Conservation (phyloP, 37 sponge, comb jelly and placozoan species). For the Cliona cf. orientalis region DNA sequence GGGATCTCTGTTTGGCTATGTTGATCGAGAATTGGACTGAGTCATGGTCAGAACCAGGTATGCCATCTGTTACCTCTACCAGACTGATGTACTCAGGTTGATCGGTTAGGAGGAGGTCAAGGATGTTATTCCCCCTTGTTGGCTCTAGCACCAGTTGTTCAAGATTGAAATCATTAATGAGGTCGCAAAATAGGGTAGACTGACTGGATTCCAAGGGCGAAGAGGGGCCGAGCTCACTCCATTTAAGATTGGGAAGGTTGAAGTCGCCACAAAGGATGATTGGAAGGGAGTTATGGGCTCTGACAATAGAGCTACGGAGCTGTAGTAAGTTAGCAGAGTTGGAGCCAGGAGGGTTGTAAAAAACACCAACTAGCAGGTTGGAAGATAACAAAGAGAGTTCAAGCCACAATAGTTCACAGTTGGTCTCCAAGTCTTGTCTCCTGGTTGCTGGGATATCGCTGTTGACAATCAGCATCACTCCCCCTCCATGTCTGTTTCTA, state of each 20-base stretch:
- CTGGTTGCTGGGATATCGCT: conserved; percentile 7
- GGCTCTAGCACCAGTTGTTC: not conserved
- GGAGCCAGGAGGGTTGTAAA: conserved; percentile 22
- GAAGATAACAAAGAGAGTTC: not conserved
- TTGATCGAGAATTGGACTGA: conserved; percentile 19
- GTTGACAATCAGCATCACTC: conserved; percentile 20
- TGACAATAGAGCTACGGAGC: not conserved
- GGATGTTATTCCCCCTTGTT: not conserved
- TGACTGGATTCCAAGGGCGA: not conserved
- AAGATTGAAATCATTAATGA: not conserved
- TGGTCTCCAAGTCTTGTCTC: conserved; percentile 18
- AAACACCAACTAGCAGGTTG: conserved; percentile 8
- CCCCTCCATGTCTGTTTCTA: conserved; percentile 33
- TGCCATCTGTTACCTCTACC: conserved; percentile 24
- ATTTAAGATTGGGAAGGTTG: conserved; percentile 8
- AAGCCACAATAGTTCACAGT: conserved; percentile 44
- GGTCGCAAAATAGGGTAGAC: not conserved
- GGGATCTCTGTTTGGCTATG: not conserved
- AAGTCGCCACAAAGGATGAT: conserved; percentile 41
- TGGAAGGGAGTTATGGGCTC: not conserved
- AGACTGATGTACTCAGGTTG: not conserved
- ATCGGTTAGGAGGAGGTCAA: not conserved
- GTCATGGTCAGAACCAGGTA: conserved; percentile 45
- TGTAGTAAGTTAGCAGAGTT: not conserved
- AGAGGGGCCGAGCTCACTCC: not conserved